A percentile compares a stretch with the other conserved stretches of the same genome.
Conservation (phyloP, 2,797 vertebrate species). For the Craterocephalus amniculus region DNA sequence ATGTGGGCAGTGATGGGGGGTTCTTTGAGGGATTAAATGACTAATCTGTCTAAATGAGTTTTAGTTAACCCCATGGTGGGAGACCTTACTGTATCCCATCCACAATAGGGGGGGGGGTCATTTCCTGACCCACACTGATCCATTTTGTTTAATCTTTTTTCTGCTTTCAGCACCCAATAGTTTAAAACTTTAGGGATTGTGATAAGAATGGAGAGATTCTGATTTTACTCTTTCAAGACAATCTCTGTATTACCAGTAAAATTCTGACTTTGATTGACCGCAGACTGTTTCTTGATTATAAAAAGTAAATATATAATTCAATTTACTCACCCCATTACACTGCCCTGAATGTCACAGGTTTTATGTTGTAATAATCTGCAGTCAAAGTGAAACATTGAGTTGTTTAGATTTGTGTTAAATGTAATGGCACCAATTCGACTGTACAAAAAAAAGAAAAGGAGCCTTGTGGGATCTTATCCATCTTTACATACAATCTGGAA, state of each 20-base stretch:
- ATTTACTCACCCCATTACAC: not conserved
- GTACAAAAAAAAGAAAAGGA: not conserved
- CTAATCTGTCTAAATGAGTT: conserved; percentile 53
- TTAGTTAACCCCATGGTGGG: conserved; percentile 45
- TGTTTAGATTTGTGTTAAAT: not conserved
- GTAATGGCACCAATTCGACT: too few species aligned
- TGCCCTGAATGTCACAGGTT: not conserved
- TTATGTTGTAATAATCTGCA: not conserved
- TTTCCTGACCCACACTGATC: not conserved
- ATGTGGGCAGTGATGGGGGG: conserved; percentile 11
- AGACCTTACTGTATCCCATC: conserved; percentile 6
- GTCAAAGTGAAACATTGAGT: not conserved
- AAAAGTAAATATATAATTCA: not conserved
- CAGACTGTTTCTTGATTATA: not conserved
- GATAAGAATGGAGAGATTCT: too few species aligned
- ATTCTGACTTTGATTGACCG: not conserved
- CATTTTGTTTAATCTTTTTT: not conserved
- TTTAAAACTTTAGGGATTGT: not conserved
- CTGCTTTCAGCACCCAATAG: not conserved
- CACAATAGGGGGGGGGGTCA: not conserved
- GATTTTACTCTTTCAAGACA: too few species aligned
- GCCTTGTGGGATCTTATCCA: too few species aligned
- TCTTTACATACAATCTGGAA: too few species aligned
- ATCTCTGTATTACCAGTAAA: too few species aligned
- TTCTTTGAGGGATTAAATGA: conserved; percentile 48